Evolutionary conservation across 2,888 invertebrate genomes (phyloP), one percentile per base, ranked within the genome.

Genomic region (Leptopilina drosophilae): DNA sequence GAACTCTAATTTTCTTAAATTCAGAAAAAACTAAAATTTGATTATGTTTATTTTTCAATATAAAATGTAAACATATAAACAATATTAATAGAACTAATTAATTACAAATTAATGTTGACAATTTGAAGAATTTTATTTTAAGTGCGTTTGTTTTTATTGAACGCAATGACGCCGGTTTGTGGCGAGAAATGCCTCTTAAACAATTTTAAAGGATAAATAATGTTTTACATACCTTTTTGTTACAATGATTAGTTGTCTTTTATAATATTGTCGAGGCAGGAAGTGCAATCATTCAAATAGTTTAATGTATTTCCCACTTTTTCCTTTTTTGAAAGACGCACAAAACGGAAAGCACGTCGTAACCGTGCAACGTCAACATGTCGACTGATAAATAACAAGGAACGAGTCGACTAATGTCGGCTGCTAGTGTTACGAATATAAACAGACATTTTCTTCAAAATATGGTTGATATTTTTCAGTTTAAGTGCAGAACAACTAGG

Each of bases 391-490:
- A 8, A 5, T 2, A 5, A 2, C 4, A 2, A 33, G 33, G 33
- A 33, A 33, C 33, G 33, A 33, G 33, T 33, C 49, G 11, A n/a
- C 49, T 14, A 26, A 69, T 26, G 73, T 73, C 73, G 53, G 53
- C 73, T 73, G 73, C 73, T 73, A 73, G 15, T 67, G 67, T 67
- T 67, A 12, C 53, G 53, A 12, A 49, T 49, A 73, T 73, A 33
- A 56, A 73, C 69, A 69, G 56, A 33, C 33, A 33, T 69, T 26
- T 69, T 3, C n/a, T 7, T 33, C 73, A n/a, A 53, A 56, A 53
- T 73, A 33, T 9, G 8, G 73, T 73, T n/a, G 14, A 14, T n/a
- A 56, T 53, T 73, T 53, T 73, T 53, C 7, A 3, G 7, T n/a
- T 56, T 14, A 40, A 73, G 62, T 73, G n/a, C 53, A 56, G 33